phyloP scores from a whole-genome alignment of 2,797 vertebrate species.

The Hylomyscus alleni region DNA sequence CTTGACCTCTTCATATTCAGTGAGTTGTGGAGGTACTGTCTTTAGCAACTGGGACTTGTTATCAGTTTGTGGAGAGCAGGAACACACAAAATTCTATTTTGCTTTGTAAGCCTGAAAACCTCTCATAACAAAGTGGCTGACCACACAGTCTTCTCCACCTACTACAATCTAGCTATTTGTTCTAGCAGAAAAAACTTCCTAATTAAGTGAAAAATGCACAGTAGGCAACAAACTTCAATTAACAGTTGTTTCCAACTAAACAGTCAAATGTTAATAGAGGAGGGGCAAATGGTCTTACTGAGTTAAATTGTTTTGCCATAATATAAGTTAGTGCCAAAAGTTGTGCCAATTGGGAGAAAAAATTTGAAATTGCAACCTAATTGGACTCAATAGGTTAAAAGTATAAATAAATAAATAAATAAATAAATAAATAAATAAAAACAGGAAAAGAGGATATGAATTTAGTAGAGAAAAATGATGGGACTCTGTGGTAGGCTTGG shows the following conservation, averaged over 20 bases:
- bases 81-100: neutral
- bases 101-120: slow-evolving; percentile 62
- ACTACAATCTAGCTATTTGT: slow-evolving; percentile 68
- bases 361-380: slow-evolving; percentile 20
- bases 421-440: neutral
- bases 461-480: neutral
- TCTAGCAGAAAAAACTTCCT: slow-evolving; percentile 76
- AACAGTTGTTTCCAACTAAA: slow-evolving; percentile 74
- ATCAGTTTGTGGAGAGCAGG: neutral
- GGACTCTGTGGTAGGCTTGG: neutral
- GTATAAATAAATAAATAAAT: neutral
- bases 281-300: neutral
- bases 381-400: neutral
- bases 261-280: slow-evolving; percentile 27
- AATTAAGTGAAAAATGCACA: slow-evolving; percentile 76
- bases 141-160: slow-evolving; percentile 22
- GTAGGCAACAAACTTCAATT: slow-evolving; percentile 76
- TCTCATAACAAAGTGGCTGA: slow-evolving; percentile 34
- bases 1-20: neutral
- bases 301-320: slow-evolving; percentile 47
- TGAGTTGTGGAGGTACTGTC: neutral
- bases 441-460: neutral
- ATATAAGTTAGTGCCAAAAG: slow-evolving; percentile 63
- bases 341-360: slow-evolving; percentile 67
- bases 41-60: neutral